Base-by-base conservation (phyloP, 2,113 vertebrate genomes). In the Platichthys stellatus region DNA sequence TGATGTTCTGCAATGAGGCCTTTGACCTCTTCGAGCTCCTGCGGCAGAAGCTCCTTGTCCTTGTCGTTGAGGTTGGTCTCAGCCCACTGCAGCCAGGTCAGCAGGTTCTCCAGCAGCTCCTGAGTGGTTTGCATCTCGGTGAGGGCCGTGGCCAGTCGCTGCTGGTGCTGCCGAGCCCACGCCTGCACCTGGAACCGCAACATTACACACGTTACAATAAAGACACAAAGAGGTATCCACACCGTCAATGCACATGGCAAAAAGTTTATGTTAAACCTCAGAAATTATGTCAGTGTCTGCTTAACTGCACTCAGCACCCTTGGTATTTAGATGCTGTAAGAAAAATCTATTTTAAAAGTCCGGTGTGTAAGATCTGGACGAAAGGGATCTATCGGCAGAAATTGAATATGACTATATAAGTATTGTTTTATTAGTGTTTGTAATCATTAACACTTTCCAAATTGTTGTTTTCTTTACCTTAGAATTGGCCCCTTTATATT, bases 21-120 rank as follows among this genome's bases (percentile, higher is more conserved):
- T 91, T 99, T 99, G 84, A 99, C 95, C 51, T 98, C 97, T 45
- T 98, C 97, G 0, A 98, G 95, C 88, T 99, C 97, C 90, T 98
- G 97, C 4, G 98, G 97, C 63, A 99, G 92, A 3, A 80, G 49
- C 72, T 99, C 97, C 66, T 96, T 97, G 89, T 99, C 98, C 83
- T 97, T 97, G 58, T 97, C 95, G 0, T 85, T 96, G 3, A 99
- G 94, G 0, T 96, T 98, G 20, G 94, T 95, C 88, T 99, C 97
- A 17, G 97, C 97, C 97, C 97, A 98, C 80, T 99, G 97, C 31
- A 99, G 86, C 98, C 98, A 99, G 0, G 91, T 92, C 74, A 99
- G 92, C 78, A 99, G 93, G 49, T 95, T 94, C 93, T 99, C 97
- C 92, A 99, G 78, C 84, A 99, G 73, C 26, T 98, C 97, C 83